Conservation (phyloP, 2,113 vertebrate species). For the Procavia capensis region DNA sequence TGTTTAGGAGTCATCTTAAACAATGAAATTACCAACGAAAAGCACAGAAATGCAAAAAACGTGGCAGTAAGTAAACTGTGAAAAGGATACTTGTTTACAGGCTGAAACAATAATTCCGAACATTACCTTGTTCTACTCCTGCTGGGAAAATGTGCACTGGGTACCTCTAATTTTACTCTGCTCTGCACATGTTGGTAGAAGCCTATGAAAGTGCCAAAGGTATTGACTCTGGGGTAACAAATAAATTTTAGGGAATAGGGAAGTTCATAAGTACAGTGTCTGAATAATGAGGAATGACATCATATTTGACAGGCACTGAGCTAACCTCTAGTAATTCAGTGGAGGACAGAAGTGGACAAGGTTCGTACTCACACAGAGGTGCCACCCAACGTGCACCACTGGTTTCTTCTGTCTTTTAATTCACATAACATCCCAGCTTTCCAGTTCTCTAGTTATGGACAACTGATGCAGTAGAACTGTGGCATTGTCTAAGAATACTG, state of each 20-base stretch:
- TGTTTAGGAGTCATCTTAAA: not conserved
- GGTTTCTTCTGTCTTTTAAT: not conserved
- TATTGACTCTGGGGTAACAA: not conserved
- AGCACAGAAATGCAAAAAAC: not conserved
- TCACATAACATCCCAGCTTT: not conserved
- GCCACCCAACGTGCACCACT: not conserved
- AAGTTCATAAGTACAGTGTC: not conserved
- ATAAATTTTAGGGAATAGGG: not conserved
- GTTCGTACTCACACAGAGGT: not conserved
- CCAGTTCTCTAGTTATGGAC: not conserved
- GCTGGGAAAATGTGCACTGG: not conserved
- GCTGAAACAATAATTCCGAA: not conserved
- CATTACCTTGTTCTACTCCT: not conserved
- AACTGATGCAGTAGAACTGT: not conserved
- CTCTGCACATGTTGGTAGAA: not conserved
- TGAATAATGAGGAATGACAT: not conserved
- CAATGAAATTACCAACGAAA: not conserved
- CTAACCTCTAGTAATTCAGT: not conserved
- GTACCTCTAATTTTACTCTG: not conserved
- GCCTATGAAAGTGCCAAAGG: not conserved
- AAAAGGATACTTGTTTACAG: not conserved
- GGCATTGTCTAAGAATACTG: not conserved
- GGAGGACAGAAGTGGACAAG: not conserved
- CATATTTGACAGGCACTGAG: not conserved
- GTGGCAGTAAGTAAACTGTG: not conserved